Evolutionary conservation across 2,797 vertebrate genomes (phyloP), one percentile per base, ranked within the genome.

Genomic region (Danio choprae): DNA sequence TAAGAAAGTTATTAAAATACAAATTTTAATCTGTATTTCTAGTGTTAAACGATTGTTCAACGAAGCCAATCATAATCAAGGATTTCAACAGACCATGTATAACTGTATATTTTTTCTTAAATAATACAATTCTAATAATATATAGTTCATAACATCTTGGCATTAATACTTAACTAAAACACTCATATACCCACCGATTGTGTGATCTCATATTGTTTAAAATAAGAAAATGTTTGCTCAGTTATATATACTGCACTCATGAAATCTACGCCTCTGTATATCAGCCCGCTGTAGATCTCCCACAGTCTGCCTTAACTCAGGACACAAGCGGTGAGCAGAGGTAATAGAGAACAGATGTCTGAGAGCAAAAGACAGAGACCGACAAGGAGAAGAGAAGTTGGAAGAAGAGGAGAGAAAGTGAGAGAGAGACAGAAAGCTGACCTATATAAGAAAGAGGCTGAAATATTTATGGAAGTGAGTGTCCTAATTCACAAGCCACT

Each of bases 401-500:
- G 68, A 60, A 79, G 43, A 80, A 87, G 53, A 87, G 79, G 84
- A 41, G 84, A 87, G 85, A 86, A 84, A 86, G 86, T 84, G 82
- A 70, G 72, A 90, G 72, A 90, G 85, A 65, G 87, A 91, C 88
- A 87, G 89, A 90, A 89, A 89, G 88, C 88, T 93, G 93, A 93
- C 93, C 93, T 90, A 95, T 91, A 93, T 94, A 93, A 89, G 91
- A 93, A 92, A 88, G 89, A 93, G 92, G 91, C 90, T 94, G 89
- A 94, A 95, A 95, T 95, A 95, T 95, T 95, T 94, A 94, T 95
- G 93, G 93, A 93, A 89, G 89, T 90, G 88, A 92, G 88, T 92
- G 94, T 93, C 94, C 94, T 95, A 93, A 93, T 94, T 95, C 92
- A 91, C 90, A 88, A 91, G 90, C 92, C 91, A 93, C 89, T 92